Base-by-base conservation (phyloP, 2,113 vertebrate species). In the Nothoprocta pentlandii region DNA sequence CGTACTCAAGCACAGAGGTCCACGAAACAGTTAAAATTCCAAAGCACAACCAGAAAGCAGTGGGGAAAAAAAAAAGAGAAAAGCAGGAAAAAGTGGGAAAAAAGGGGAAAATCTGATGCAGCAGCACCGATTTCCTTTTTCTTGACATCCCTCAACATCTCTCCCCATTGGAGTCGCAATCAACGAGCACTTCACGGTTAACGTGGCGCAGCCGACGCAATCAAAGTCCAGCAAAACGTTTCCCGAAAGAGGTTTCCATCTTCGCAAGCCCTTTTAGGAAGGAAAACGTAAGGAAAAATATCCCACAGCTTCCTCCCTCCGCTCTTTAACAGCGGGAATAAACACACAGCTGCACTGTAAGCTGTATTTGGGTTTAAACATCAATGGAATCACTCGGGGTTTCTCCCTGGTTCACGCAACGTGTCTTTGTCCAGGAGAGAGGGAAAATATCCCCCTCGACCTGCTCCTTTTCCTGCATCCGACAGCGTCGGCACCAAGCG, bases 131-230 rank as follows among this genome's bases (percentile, higher is more conserved):
- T 95, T 92, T 93, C 87, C 90, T 63, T 89, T 88, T 89, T 91
- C 87, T 95, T 96, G 95, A 91, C 53, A 44, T 82, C 76, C 80
- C 76, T 96, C 79, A 58, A 80, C 53, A 34, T 66, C 63, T 16
- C 92, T 85, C 59, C 79, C 92, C 86, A 87, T 95, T 75, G 73
- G 70, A 91, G 82, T 66, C 82, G 93, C 91, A 94, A 97, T 96
- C 94, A 96, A 95, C 94, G 95, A 79, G 62, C 92, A 91, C 96
- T 96, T 96, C 95, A 92, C 90, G 83, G 95, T 95, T 95, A 95
- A 97, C 80, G 91, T 96, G 90, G 90, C 3, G 56, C 4, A 58
- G 91, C 95, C 93, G 96, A 93, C 95, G 92, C 95, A 95, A 96
- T 96, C 93, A 92, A 21, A 95, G 95, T 89, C 93, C 90, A 92